Evolutionary conservation across 2,888 invertebrate species (phyloP), one percentile per base, ranked within the genome.

Genomic region (Ochropleura plecta): DNA sequence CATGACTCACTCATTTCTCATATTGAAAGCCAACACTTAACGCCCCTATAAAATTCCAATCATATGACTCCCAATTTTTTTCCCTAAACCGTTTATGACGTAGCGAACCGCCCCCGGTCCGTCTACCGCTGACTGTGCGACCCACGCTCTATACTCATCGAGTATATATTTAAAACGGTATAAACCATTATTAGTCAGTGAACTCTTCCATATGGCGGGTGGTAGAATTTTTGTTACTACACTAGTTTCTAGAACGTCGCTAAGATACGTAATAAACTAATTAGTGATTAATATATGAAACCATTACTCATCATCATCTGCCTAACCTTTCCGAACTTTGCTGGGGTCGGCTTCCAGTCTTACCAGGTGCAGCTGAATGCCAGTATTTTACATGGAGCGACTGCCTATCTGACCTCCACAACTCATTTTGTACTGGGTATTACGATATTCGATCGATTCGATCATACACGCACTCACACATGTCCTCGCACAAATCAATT

Each of bases 101-200:
- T 66, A 16, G 16, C 2, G 0, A 59, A 40, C 40, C 62, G 76
- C 82, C 76, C 53, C 55, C 81, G 70, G 67, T 59, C 40, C 44
- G 83, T 83, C 83, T 81, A 46, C 69, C 82, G 78, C 82, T 80
- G 63, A 30, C 62, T 6, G 51, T 64, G 59, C 64, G 76, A 72
- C 82, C 77, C 57, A 65, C 73, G 71, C 70, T 64, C 16, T 73
- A 75, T 16, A 76, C n/a, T 80, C 82, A 77, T 65, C 57, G 57
- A 12, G 53, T 68, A 57, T 70, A 69, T 84, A 82, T 86, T 75
- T 86, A 78, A 76, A 78, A 77, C 62, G 10, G 65, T 20, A 70
- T 77, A 49, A 46, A 62, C 53, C 62, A 30, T 73, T 70, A 68
- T 80, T 82, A 80, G 73, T 81, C 78, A 81, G 59, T 71, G 77